A percentile compares a stretch with the other conserved stretches of the same genome.
Evolutionary conservation across 2,113 vertebrate genomes (phyloP).

Genomic region (Ceratotherium simum): DNA sequence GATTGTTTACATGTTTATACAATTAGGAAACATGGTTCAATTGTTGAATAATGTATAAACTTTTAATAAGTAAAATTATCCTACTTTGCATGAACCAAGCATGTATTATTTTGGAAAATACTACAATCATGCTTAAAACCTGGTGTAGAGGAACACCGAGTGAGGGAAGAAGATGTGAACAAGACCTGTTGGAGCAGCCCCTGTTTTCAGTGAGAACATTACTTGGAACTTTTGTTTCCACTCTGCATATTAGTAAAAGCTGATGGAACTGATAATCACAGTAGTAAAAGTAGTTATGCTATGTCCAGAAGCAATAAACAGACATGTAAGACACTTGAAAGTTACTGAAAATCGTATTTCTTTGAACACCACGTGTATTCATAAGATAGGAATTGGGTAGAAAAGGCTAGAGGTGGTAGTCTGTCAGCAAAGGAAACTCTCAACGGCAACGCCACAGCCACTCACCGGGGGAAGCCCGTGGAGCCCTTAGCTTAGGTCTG

Average conservation of each 20-base stretch:
- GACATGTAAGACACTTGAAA: neutral
- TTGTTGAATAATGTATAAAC: neutral
- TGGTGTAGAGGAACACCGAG: neutral
- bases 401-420: neutral
- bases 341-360: neutral
- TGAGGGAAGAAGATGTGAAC: neutral
- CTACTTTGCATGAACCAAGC: neutral
- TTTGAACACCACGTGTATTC: neutral
- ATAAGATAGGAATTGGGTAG: neutral
- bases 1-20: neutral
- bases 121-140: neutral
- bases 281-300: neutral
- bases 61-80: neutral
- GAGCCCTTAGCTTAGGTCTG: neutral
- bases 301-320: neutral
- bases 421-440: constrained; percentile 6
- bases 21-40: neutral
- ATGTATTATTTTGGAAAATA: neutral
- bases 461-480: neutral
- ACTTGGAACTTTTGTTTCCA: neutral
- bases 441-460: neutral
- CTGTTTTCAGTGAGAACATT: neutral
- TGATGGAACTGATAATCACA: neutral
- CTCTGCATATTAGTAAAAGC: neutral
- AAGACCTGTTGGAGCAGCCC: neutral